Evolutionary conservation across 2,113 vertebrate genomes (phyloP).

Genomic region (Eudorcas thomsonii): DNA sequence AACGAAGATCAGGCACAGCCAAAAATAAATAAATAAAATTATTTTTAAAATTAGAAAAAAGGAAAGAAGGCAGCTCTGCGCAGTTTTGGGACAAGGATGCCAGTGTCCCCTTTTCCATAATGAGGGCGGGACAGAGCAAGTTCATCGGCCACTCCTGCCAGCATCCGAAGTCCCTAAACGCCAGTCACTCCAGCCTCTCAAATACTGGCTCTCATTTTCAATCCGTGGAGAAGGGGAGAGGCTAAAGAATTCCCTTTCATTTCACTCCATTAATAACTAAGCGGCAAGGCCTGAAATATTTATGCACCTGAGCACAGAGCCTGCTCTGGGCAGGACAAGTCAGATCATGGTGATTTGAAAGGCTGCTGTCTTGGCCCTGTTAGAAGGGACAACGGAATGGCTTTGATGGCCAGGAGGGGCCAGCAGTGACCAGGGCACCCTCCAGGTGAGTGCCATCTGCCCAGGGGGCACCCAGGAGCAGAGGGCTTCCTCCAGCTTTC

Average conservation of each 20-base stretch:
- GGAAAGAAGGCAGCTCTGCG: not conserved
- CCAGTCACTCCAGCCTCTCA: not conserved
- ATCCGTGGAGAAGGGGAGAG: not conserved
- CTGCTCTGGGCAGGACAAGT: not conserved
- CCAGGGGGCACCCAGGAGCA: accelerated
- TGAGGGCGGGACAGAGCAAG: not conserved
- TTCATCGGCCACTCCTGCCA: not conserved
- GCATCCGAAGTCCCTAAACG: not conserved
- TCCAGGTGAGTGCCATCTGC: not conserved
- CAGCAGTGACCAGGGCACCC: not conserved
- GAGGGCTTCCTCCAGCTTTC: not conserved
- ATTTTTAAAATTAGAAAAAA: not conserved
- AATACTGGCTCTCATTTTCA: not conserved
- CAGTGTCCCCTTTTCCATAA: not conserved
- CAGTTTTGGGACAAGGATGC: not conserved
- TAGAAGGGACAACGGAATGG: not conserved
- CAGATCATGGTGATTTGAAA: not conserved
- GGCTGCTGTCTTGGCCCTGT: not conserved
- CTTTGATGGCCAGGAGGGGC: not conserved
- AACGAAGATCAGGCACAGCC: not conserved
- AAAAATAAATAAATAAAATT: not conserved
- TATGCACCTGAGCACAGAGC: not conserved
- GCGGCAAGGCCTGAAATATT: slow-evolving; percentile 55
- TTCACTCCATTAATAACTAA: slow-evolving; percentile 64
- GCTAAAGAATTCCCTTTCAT: slow-evolving; percentile 65